Evolutionary conservation across 2,888 invertebrate species (phyloP).

Genomic region (Microctonus brassicae): DNA sequence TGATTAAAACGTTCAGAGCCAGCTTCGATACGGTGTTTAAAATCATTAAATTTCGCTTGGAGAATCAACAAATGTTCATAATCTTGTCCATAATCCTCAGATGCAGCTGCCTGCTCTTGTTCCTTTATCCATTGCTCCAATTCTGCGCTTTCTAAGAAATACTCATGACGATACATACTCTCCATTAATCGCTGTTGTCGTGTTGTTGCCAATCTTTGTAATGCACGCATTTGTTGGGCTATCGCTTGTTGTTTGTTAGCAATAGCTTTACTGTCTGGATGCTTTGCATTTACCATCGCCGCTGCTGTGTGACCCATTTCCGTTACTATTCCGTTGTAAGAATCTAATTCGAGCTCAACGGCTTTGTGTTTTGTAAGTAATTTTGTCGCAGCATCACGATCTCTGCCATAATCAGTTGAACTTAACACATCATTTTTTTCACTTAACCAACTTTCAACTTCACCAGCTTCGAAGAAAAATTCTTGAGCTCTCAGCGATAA

Average conservation of each 20-base stretch:
- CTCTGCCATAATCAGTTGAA: constrained; percentile 89
- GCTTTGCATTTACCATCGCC: constrained; percentile 83
- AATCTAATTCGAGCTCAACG: constrained; percentile 89
- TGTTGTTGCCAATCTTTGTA: constrained; percentile 84
- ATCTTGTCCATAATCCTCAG: constrained; percentile 95
- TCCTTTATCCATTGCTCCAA: constrained; percentile 94
- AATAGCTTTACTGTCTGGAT: constrained; percentile 88
- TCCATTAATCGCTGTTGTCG: constrained; percentile 91
- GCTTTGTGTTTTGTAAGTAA: constrained; percentile 95
- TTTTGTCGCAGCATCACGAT: constrained; percentile 92
- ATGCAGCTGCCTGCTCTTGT: constrained; percentile 88
- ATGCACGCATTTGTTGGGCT: constrained; percentile 82
- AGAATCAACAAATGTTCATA: constrained; percentile 90
- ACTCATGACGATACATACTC: constrained; percentile 91
- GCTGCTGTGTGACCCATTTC: constrained; percentile 93
- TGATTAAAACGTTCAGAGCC: constrained; percentile 92
- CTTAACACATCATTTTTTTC: constrained; percentile 87
- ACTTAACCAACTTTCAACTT: constrained; percentile 93
- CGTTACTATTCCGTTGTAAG: constrained; percentile 90
- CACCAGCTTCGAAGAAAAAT: constrained; percentile 90
- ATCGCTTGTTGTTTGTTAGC: constrained; percentile 82
- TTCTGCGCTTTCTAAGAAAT: constrained; percentile 90
- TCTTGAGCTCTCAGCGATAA: constrained; percentile 91
- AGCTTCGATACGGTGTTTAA: constrained; percentile 90
- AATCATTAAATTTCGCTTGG: constrained; percentile 92